Conservation (phyloP, 2,797 vertebrate species). For the Novumbra hubbsi region DNA sequence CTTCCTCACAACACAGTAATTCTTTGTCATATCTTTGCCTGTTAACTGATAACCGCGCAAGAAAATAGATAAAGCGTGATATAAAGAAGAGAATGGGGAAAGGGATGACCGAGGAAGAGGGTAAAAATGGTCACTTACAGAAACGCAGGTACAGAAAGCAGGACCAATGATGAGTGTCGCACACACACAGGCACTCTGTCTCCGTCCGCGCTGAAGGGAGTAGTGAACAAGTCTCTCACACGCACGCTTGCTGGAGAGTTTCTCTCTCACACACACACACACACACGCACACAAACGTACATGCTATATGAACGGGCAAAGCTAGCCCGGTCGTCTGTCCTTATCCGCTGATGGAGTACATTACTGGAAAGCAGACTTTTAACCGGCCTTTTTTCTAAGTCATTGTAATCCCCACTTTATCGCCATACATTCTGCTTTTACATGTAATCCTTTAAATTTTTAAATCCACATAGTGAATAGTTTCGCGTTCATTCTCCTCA, state of each 20-base stretch:
- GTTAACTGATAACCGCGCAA: neutral
- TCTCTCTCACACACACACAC: neutral
- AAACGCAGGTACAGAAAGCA: conserved; percentile 60
- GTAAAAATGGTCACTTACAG: conserved; percentile 60
- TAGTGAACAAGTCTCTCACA: conserved; percentile 29
- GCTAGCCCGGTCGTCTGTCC: neutral
- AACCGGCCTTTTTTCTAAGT: conserved; percentile 76
- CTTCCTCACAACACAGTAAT: neutral
- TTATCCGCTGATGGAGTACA: conserved; percentile 68
- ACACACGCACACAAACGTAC: neutral
- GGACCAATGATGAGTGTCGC: conserved; percentile 46
- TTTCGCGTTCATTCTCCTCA: conserved; percentile 64
- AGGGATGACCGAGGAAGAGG: conserved; percentile 22
- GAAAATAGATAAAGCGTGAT: neutral
- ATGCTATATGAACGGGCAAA: conserved; percentile 19
- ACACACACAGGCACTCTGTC: conserved; percentile 36
- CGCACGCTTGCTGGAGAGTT: neutral
- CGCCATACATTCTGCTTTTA: conserved; percentile 78
- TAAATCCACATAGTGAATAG: conserved; percentile 74
- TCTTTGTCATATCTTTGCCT: neutral
- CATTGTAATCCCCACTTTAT: conserved; percentile 82
- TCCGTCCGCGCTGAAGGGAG: conserved; percentile 28
- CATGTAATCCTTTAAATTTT: conserved; percentile 78
- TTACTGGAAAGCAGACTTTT: conserved; percentile 79
- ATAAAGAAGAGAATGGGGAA: conserved; percentile 31